Evolutionary conservation across 2,888 invertebrate species (phyloP).

Genomic region (Amiota mariae): DNA sequence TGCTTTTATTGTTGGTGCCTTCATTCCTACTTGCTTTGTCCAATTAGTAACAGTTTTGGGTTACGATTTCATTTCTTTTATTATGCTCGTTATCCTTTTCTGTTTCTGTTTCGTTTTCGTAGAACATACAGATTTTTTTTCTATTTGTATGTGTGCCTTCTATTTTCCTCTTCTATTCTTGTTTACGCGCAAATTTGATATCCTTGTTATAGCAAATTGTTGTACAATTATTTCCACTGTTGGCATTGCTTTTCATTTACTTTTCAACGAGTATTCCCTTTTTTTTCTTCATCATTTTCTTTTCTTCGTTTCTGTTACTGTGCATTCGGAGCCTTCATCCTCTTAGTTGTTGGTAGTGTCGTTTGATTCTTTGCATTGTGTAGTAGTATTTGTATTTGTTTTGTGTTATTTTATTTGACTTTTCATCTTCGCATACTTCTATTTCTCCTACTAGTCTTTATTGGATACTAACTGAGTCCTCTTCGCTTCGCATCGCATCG

Average conservation of each 20-base stretch:
- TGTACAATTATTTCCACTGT: conserved; percentile 59
- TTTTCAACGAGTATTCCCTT: conserved; percentile 29
- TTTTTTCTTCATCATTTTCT: background rate
- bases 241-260: conserved; percentile 29
- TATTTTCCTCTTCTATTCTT: conserved; percentile 31
- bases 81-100: conserved; percentile 67
- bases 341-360: background rate
- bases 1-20: conserved; percentile 13
- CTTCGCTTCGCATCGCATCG: no score
- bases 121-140: background rate
- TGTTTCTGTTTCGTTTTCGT: conserved; percentile 51
- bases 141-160: conserved; percentile 18
- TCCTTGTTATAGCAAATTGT: conserved; percentile 66
- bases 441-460: background rate
- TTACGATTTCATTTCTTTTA: conserved; percentile 66
- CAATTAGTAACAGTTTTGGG: conserved; percentile 65
- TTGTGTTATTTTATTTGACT: conserved; percentile 4
- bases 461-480: background rate
- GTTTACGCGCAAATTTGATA: conserved; percentile 62
- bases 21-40: conserved; percentile 50
- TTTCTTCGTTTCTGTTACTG: background rate
- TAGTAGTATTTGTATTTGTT: conserved; percentile 44
- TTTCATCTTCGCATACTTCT: background rate
- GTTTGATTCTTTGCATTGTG: conserved; percentile 16
- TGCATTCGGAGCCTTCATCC: no score